Conservation (phyloP, 2,113 vertebrate species). For the Gymnocephalus cernua region DNA sequence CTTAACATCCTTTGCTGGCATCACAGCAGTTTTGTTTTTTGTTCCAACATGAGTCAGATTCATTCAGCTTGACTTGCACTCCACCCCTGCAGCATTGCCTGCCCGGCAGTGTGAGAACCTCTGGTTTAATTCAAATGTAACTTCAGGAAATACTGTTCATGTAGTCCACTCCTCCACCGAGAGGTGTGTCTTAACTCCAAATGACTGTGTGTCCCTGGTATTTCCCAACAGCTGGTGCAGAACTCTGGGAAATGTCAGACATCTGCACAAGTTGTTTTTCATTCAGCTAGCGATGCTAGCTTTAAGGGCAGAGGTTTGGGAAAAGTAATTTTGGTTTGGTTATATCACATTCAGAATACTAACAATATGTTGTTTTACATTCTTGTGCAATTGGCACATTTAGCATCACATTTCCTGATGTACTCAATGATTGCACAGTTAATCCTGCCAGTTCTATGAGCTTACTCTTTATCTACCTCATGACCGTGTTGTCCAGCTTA, state of each 20-base stretch:
- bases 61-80: background rate
- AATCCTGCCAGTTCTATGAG: conserved; percentile 41
- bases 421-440: conserved; percentile 20
- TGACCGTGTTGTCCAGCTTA: conserved; percentile 62
- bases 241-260: conserved; percentile 72
- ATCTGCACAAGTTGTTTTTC: conserved; percentile 53
- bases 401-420: conserved; percentile 4
- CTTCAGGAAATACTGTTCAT: conserved; percentile 13
- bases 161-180: conserved; percentile 17
- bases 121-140: conserved; percentile 25
- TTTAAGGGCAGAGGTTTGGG: background rate
- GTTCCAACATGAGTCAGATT: background rate
- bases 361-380: background rate
- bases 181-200: conserved; percentile 45
- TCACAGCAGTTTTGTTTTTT: background rate
- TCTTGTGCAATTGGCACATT: conserved; percentile 26
- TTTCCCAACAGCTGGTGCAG: conserved; percentile 79
- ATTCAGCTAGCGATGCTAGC: conserved; percentile 33
- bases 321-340: background rate
- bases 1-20: background rate
- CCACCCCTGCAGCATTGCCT: background rate
- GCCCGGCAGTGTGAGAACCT: background rate
- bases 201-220: conserved; percentile 72
- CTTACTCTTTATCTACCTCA: conserved; percentile 48
- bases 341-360: background rate